Percentiles rank a stretch among this genome's conserved stretches.
Conservation (phyloP, 2,113 vertebrate genomes). For the Pheucticus melanocephalus region DNA sequence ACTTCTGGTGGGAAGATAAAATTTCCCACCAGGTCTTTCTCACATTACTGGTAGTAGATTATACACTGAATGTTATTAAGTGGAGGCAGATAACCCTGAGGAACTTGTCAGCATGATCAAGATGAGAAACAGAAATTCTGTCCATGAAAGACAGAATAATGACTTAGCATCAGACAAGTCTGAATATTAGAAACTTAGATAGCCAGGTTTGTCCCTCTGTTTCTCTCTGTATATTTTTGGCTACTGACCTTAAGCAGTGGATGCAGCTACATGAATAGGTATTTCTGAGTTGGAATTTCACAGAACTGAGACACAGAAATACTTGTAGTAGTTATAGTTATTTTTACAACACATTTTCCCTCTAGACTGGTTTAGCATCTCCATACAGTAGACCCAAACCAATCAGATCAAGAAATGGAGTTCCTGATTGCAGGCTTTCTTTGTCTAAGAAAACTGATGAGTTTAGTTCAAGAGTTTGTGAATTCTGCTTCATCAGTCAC, state of each 20-base stretch:
- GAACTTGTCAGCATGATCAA: not conserved
- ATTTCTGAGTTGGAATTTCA: not conserved
- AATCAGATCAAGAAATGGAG: not conserved
- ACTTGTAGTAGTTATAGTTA: not conserved
- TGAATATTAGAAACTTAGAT: not conserved
- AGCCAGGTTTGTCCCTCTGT: not conserved
- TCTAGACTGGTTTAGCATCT: not conserved
- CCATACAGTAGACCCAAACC: accelerated
- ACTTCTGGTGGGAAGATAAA: not conserved
- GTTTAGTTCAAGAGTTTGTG: not conserved
- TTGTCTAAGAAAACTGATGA: not conserved
- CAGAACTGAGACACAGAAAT: not conserved
- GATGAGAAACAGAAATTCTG: not conserved
- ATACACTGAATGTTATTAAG: not conserved
- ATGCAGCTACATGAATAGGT: not conserved
- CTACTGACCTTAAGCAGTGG: not conserved
- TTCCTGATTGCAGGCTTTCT: not conserved
- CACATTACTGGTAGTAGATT: not conserved
- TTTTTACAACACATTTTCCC: not conserved
- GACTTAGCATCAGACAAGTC: not conserved
- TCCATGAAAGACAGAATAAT: not conserved
- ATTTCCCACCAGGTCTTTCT: not conserved
- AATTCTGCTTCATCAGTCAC: not conserved
- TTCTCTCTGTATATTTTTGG: not conserved
- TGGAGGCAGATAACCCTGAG: not conserved